Base-by-base conservation (phyloP, 2,113 vertebrate genomes). In the Antechinus stuartii region DNA sequence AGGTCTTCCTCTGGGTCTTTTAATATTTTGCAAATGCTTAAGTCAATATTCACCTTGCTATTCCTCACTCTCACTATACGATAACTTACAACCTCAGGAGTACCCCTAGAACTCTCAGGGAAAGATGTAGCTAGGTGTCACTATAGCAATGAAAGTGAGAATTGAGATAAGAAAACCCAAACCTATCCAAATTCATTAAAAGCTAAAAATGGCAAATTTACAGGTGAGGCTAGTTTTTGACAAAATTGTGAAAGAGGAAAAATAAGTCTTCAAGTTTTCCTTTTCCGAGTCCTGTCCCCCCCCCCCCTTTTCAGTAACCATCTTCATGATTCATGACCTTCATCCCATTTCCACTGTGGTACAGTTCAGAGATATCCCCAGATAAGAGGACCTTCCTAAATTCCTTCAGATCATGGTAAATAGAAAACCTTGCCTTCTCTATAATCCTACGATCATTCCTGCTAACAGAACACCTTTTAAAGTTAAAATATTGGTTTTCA, bases 391-490 rank as follows among this genome's bases (percentile, higher is more conserved):
- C 68, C 16, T 84, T 84, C 68, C 68, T 42, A 84, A 84, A 42
- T 19, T 84, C 35, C 68, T 84, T 84, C 68, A 84, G 68, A 84
- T 42, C 35, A 84, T 42, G 7, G 19, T 22, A 84, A 84, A 42
- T 84, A 42, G 10, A 84, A 16, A 84, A 19, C 35, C 16, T 84
- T 22, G n/a, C 68, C 68, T 84, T 42, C n/a, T 42, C 8, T 42
- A 35, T 49, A 49, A 49, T 49, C 49, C n/a, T 42, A 42, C 42
- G 1, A n/a, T 42, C 22, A 1, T 42, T 23, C 19, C n/a, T 56
- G 53, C 47, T 92, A 97, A 42, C 27, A 92, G 84, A 95, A 92
- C 50, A 30, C 1, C 46, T 16, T 35, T 23, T 42, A 94, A 94
- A 56, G n/a, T 52, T 49, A 52, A 68, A 92, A 76, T 30, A 14